Evolutionary conservation across 2,888 invertebrate genomes (phyloP).

Genomic region (Pterostichus madidus): DNA sequence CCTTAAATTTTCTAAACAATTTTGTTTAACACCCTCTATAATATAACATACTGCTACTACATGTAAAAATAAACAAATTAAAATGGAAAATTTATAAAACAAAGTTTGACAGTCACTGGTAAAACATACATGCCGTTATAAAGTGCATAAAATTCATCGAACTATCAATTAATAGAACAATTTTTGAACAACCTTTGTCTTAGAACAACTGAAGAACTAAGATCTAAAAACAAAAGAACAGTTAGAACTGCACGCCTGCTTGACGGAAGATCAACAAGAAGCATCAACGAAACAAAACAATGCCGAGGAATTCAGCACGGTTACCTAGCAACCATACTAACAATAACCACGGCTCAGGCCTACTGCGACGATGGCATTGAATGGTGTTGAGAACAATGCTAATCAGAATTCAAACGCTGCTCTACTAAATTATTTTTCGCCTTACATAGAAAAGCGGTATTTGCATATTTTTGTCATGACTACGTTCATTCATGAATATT

Average conservation of each 20-base stretch:
- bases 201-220: not conserved
- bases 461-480: constrained; percentile 63
- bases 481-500: constrained; percentile 47
- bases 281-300: constrained; percentile 20
- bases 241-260: constrained; percentile 36
- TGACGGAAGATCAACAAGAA: constrained; percentile 39
- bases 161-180: not conserved
- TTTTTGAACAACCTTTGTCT: not conserved
- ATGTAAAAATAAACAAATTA: too few species aligned
- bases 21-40: too few species aligned
- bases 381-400: constrained; percentile 62
- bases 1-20: too few species aligned
- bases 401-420: constrained; percentile 62
- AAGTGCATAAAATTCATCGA: constrained; percentile 30
- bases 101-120: constrained; percentile 26
- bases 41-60: too few species aligned
- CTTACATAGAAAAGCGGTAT: constrained; percentile 60
- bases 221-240: constrained; percentile 24
- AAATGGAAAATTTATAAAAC: not conserved
- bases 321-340: constrained; percentile 31
- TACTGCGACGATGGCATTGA: constrained; percentile 56
- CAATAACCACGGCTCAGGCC: not conserved
- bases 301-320: constrained; percentile 29
- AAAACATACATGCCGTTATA: constrained; percentile 8
- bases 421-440: constrained; percentile 62